phyloP scores from a whole-genome alignment of 2,797 vertebrate genomes.

The Chelon auratus region DNA sequence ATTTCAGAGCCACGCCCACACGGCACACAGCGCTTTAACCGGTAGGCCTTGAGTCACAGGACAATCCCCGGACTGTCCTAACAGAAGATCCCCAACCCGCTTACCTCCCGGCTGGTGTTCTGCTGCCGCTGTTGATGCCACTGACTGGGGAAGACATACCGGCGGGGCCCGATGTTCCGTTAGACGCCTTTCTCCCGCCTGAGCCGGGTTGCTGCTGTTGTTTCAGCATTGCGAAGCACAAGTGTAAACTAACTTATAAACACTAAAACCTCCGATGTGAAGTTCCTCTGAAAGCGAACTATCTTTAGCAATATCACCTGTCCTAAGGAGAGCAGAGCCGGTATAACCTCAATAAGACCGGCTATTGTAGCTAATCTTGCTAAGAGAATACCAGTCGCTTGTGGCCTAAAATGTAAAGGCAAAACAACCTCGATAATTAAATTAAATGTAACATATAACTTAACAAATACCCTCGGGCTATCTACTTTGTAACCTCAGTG shows the following conservation, averaged over 20 bases:
- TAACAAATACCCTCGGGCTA: not conserved
- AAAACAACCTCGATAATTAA: conserved; percentile 38
- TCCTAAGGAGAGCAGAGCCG: conserved; percentile 59
- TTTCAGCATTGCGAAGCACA: conserved; percentile 83
- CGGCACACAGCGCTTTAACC: conserved; percentile 76
- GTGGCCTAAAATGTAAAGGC: conserved; percentile 70
- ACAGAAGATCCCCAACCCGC: conserved; percentile 6
- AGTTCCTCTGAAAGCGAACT: conserved; percentile 49
- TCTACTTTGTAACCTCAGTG: conserved; percentile 30
- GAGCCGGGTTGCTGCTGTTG: conserved; percentile 85
- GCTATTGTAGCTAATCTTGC: conserved; percentile 70
- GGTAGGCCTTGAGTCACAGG: conserved; percentile 83
- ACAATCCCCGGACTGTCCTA: conserved; percentile 79
- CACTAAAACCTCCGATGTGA: conserved; percentile 41
- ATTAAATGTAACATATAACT: conserved; percentile 45
- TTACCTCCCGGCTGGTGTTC: conserved; percentile 85
- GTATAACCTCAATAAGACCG: conserved; percentile 67
- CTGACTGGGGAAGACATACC: conserved; percentile 83
- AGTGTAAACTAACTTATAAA: conserved; percentile 62
- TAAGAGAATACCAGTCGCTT: conserved; percentile 54
- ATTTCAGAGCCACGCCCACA: conserved; percentile 73
- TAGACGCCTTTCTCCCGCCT: conserved; percentile 86
- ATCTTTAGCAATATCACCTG: conserved; percentile 52
- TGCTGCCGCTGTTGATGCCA: conserved; percentile 81
- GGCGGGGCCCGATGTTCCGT: conserved; percentile 84